Evolutionary conservation across 2,888 invertebrate genomes (phyloP).

Genomic region (Elysia crispata): DNA sequence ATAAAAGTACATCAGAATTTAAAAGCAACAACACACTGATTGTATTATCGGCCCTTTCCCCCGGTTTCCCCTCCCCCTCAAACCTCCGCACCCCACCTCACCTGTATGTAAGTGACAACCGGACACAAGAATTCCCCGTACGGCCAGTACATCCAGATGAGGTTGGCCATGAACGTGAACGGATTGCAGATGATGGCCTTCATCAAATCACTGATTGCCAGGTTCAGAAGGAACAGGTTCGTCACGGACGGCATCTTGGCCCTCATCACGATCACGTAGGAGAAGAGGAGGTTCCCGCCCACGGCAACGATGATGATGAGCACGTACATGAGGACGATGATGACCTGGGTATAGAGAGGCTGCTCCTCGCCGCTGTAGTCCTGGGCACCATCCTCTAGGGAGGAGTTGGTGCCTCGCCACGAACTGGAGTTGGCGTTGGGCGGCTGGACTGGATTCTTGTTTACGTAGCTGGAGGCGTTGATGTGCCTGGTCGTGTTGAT

Average conservation of each 20-base stretch:
- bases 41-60: too few species aligned
- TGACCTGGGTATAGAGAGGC: constrained; percentile 61
- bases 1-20: too few species aligned
- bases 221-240: constrained; percentile 82
- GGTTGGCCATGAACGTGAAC: constrained; percentile 84
- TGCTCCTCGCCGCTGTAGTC: constrained; percentile 21
- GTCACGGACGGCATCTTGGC: constrained; percentile 94
- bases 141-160: constrained; percentile 90
- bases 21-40: too few species aligned
- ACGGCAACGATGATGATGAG: constrained; percentile 78
- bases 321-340: constrained; percentile 78
- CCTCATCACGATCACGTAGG: constrained; percentile 89
- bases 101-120: constrained; percentile 88
- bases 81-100: constrained; percentile 73
- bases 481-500: too few species aligned
- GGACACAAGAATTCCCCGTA: constrained; percentile 90
- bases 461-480: too few species aligned
- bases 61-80: too few species aligned
- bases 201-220: constrained; percentile 78
- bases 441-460: too few species aligned
- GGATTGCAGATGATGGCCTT: constrained; percentile 79
- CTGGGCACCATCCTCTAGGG: too few species aligned
- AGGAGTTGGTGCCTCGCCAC: too few species aligned
- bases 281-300: constrained; percentile 82
- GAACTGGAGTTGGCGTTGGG: too few species aligned